These are phyloP conservation scores for Haliclona indistincta DNA, from an alignment of 37 sponge, comb jelly and placozoan genomes.

Conservation along the genomic window DNA sequence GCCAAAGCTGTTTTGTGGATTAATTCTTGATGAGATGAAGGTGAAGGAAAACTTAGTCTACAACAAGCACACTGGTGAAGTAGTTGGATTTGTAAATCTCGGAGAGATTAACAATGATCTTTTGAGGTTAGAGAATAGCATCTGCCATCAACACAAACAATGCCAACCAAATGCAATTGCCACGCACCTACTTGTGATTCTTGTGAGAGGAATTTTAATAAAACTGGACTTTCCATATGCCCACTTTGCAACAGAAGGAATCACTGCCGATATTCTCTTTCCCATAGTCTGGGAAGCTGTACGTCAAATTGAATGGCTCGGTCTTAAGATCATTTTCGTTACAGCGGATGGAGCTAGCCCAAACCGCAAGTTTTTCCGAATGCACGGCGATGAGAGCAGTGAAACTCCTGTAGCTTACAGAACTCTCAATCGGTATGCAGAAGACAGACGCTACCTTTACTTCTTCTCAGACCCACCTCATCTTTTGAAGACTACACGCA, in stretches of 20 bases:
- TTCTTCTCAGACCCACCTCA: conserved; percentile 5
- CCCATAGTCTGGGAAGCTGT: conserved; percentile 44
- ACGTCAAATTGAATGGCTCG: not conserved
- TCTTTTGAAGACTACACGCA: not conserved
- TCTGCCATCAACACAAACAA: too few species aligned
- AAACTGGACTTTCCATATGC: conserved; percentile 33
- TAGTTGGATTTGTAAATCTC: conserved; percentile 36
- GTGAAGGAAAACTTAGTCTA: conserved; percentile 45
- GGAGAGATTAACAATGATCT: conserved; percentile 39
- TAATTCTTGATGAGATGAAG: conserved; percentile 35
- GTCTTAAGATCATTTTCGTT: not conserved
- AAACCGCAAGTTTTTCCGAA: not conserved
- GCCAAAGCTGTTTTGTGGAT: conserved; percentile 11
- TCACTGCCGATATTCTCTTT: conserved; percentile 4
- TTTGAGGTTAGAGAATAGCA: conserved; percentile 6
- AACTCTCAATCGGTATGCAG: not conserved
- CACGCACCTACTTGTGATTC: conserved; percentile 5
- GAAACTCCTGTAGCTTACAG: not conserved
- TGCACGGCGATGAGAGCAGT: not conserved
- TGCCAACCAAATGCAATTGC: conserved; percentile 13
- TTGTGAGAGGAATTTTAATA: conserved; percentile 39
- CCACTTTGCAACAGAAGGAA: conserved; percentile 30
- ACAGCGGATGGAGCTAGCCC: conserved; percentile 30
- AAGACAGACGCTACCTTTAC: conserved; percentile 6
- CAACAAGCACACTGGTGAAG: conserved; percentile 33